Base-by-base conservation (phyloP, 1,140 invertebrate genomes). In the Drosophila pallidifrons region DNA sequence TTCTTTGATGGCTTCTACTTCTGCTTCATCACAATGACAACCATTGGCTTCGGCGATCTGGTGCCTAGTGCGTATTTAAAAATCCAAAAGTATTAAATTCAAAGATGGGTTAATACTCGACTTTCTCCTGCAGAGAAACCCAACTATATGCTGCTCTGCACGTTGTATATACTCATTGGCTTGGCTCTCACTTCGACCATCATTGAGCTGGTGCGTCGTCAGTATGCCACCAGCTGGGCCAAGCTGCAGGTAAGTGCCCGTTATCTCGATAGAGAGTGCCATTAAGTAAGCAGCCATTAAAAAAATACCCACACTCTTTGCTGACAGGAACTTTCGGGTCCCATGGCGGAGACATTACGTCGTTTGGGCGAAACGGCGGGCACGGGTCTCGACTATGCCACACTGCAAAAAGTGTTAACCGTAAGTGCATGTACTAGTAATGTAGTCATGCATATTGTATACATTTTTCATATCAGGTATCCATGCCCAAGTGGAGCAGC, bases 1-100 rank as follows among this genome's bases (percentile, higher is more conserved):
- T 98, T 98, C 93, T 97, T 98, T 79, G 97, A 98, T 79, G 96
- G 97, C 13, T 98, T 98, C 91, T 98, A 98, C 93, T 98, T 98
- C 83, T 98, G 97, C 85, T 98, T 98, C 87, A 97, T 98, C 52
- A 98, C 98, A 0, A 98, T 98, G 97, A 98, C 97, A 58, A 98
- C 98, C 0, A 98, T 98, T 76, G 98, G 98, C 13, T 98, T 99
- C 82, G 97, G 97, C 32, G 97, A 98, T 93, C 94, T 98, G 16
- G 97, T 98, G 45, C 98, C 97, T 82, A 96, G 97, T 97, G 94
- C 95, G 94, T 94, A 43, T 8, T 4, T 11, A 15, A 15, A 8
- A 59, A 45, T 10, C 45, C 5, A 28, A 67, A 1, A 41, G 2
- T 45, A n/a, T 7, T 32, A 5, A 3, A 20, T 20, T 20, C 20